Base-by-base conservation (phyloP, 2,797 vertebrate species). In the Otolemur crassicaudatus region DNA sequence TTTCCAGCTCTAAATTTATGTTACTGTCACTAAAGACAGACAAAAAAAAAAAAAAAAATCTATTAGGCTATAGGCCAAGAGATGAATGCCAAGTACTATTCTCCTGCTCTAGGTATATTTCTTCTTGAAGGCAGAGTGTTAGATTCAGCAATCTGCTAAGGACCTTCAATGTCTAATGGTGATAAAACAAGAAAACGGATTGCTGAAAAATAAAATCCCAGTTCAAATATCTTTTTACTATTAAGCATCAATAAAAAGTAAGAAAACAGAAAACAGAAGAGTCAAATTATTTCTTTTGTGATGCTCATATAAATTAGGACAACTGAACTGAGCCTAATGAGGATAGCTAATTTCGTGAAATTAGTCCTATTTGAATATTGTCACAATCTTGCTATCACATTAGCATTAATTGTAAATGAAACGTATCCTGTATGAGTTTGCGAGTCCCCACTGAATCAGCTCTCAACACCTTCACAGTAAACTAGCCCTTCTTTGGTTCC, bases 1-100 rank as follows among this genome's bases (percentile, higher is more conserved):
- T 85, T 95, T 87, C 29, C 20, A 91, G 56, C 12, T 94, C 13
- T 79, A 87, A 97, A 97, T 97, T 94, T 93, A 95, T 90, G 80
- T 91, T 90, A 60, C 69, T 95, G 83, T 95, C 96, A 96, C 69
- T 77, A 95, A 95, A 94, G 88, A 95, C 65, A 96, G 92, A 94
- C 77, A 81, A 94, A 94, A 94, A 63, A 65, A 95, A 84, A 81
- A 94, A 94, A 94, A 63, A 65, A 95, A 84, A 81, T 94, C 49
- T 87, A 93, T 93, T 95, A 85, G 84, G 23, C 76, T 96, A 2
- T 81, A 72, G 72, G 37, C 56, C 40, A 81, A 82, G 60, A 92
- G 79, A 89, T 91, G 70, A 87, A 96, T 84, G 69, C 43, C 90
- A 91, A 90, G 31, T 67, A 43, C 70, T 88, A 1, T 87, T 60